phyloP scores from a whole-genome alignment of 1,140 invertebrate genomes.

The Lepidurus arcticus region DNA sequence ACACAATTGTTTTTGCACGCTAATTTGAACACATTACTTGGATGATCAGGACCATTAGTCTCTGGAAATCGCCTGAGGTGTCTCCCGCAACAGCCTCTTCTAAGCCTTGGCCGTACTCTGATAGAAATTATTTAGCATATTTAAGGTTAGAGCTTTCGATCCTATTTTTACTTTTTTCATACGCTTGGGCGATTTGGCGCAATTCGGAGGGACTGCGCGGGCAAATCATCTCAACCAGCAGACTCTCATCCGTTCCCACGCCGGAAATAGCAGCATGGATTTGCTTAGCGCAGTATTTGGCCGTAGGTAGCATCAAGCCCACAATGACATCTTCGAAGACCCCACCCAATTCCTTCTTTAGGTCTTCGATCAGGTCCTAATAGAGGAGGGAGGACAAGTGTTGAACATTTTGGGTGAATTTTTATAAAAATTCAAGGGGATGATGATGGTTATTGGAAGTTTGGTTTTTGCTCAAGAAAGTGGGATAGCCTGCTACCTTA shows the following conservation, averaged over 20 bases:
- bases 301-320: slow-evolving; percentile 61
- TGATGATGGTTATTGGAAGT: slow-evolving; percentile 4
- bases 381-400: slow-evolving; percentile 27
- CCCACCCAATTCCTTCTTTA: slow-evolving; percentile 68
- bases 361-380: slow-evolving; percentile 63
- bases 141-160: neutral
- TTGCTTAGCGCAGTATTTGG: slow-evolving; percentile 63
- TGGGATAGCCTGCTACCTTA: neutral
- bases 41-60: slow-evolving; percentile 63
- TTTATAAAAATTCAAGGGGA: neutral
- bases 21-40: slow-evolving; percentile 36
- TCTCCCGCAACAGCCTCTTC: slow-evolving; percentile 86
- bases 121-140: slow-evolving; percentile 32
- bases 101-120: slow-evolving; percentile 75
- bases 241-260: slow-evolving; percentile 59
- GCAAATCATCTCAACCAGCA: slow-evolving; percentile 84
- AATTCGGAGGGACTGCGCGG: slow-evolving; percentile 82
- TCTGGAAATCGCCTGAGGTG: slow-evolving; percentile 87
- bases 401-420: neutral
- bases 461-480: neutral
- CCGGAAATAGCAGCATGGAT: slow-evolving; percentile 60
- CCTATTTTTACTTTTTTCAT: slow-evolving; percentile 62
- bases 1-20: neutral
- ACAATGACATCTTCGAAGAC: slow-evolving; percentile 71
- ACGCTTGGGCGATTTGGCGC: slow-evolving; percentile 68